Conservation (phyloP, 2,113 vertebrate genomes). For the Lontra canadensis region DNA sequence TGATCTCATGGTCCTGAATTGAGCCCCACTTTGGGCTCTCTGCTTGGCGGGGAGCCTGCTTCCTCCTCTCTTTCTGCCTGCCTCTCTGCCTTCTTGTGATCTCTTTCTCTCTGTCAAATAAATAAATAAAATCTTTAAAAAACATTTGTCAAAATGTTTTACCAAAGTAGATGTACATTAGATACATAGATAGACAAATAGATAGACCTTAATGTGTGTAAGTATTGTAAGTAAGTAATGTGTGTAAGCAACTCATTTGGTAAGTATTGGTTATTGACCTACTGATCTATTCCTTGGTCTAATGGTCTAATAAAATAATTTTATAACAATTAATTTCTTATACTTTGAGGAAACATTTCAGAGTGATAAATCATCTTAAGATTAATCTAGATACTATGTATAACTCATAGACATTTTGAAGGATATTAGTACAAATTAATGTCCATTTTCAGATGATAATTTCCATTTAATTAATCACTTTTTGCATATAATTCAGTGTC, state of each 20-base stretch:
- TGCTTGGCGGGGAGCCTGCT: no score
- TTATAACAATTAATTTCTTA: conserved; percentile 49
- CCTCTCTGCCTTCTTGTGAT: no score
- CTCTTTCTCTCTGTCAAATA: no score
- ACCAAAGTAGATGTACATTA: not conserved
- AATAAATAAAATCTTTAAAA: no score
- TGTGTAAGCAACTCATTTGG: not conserved
- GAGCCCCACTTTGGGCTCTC: no score
- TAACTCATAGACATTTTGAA: conserved; percentile 47
- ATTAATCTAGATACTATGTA: conserved; percentile 52
- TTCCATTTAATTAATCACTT: conserved; percentile 61
- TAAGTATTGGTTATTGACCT: not conserved
- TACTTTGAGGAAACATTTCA: conserved; percentile 39
- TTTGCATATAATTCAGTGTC: not conserved
- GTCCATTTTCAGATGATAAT: conserved; percentile 57
- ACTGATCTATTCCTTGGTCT: not conserved
- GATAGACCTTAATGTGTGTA: not conserved
- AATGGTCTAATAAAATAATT: conserved; percentile 34
- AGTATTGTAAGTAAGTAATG: not conserved
- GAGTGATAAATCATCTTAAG: conserved; percentile 49
- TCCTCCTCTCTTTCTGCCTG: no score
- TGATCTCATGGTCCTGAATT: no score
- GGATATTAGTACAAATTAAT: conserved; percentile 61
- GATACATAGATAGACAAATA: not conserved
- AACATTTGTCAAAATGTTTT: not conserved